Conservation (phyloP, 1,140 invertebrate genomes). For the Maconellicoccus hirsutus region DNA sequence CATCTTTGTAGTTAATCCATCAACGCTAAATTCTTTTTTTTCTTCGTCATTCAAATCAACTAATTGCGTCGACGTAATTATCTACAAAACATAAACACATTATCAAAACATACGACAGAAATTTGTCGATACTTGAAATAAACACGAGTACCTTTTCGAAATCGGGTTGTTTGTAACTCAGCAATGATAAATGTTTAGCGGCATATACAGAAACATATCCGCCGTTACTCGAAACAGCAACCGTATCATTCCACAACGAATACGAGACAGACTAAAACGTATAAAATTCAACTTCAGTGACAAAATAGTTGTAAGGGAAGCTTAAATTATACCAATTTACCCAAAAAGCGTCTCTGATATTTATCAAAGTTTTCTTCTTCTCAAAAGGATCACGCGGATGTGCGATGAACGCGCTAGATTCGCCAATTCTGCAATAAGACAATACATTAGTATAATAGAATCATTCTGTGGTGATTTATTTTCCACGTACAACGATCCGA, state of each 20-base stretch:
- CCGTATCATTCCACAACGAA: slow-evolving; percentile 12
- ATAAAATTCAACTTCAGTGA: too few relatives aligned
- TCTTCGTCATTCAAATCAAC: background rate
- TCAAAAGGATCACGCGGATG: slow-evolving; percentile 2
- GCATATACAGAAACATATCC: background rate
- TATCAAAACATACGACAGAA: too few relatives aligned
- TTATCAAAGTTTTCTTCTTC: background rate
- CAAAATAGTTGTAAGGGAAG: too few relatives aligned
- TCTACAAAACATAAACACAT: background rate
- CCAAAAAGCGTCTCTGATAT: slow-evolving; percentile 7
- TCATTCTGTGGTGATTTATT: background rate
- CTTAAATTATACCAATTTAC: too few relatives aligned
- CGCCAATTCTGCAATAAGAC: background rate
- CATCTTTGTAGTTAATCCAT: background rate
- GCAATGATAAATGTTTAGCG: background rate
- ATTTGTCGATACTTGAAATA: too few relatives aligned
- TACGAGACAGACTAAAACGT: background rate
- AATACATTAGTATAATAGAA: too few relatives aligned
- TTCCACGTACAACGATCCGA: slow-evolving; percentile 34
- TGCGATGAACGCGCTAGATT: background rate
- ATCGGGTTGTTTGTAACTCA: background rate
- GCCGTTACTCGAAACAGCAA: background rate
- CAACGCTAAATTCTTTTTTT: background rate
- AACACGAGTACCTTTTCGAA: background rate
- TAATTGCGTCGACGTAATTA: background rate